Evolutionary conservation across 2,113 vertebrate genomes (phyloP).

Genomic region (Epinephelus fuscoguttatus): DNA sequence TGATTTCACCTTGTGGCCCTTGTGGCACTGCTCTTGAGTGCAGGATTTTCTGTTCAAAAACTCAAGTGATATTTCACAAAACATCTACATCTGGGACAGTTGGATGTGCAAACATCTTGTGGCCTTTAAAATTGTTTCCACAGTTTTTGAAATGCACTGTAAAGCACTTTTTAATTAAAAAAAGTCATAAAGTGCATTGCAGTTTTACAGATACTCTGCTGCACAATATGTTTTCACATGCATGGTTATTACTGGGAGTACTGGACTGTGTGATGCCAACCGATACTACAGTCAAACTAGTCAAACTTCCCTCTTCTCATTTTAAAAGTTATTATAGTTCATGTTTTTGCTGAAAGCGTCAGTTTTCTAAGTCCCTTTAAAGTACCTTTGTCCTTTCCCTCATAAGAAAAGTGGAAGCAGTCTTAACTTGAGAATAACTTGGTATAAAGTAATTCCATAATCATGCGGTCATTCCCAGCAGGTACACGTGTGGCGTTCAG

Average conservation of each 20-base stretch:
- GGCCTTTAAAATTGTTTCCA: not conserved
- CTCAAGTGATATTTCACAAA: too few relatives aligned
- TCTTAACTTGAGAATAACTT: not conserved
- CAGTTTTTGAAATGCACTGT: not conserved
- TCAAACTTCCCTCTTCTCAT: not conserved
- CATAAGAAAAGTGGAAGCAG: not conserved
- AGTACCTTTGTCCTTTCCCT: not conserved
- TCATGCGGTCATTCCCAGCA: not conserved
- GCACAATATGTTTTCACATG: too few relatives aligned
- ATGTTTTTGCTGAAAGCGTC: not conserved
- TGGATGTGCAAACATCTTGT: not conserved
- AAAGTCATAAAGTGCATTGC: too few relatives aligned
- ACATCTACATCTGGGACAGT: too few relatives aligned
- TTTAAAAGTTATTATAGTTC: not conserved
- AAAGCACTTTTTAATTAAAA: too few relatives aligned
- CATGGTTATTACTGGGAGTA: not conserved
- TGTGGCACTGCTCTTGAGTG: too few relatives aligned
- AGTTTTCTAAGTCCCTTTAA: not conserved
- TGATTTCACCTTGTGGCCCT: too few relatives aligned
- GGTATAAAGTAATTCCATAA: not conserved
- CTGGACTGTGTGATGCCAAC: not conserved
- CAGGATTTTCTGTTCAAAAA: too few relatives aligned
- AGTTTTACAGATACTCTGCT: not conserved
- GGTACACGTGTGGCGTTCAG: not conserved
- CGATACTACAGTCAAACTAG: not conserved